Evolutionary conservation across 2,113 vertebrate genomes (phyloP).

Genomic region (Vidua chalybeata): DNA sequence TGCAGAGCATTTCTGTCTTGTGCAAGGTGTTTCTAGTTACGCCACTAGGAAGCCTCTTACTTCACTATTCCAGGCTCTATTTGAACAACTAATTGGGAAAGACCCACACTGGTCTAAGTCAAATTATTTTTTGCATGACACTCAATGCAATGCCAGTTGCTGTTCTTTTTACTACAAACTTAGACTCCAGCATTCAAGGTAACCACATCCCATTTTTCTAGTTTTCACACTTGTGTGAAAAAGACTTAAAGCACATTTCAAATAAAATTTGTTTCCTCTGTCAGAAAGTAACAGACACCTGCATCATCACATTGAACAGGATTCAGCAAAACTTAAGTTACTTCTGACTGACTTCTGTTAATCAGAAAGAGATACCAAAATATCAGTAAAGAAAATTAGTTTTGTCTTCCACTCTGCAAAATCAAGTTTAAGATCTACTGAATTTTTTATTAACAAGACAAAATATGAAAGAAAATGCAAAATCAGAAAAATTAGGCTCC

Average conservation of each 20-base stretch:
- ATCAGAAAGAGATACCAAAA: not conserved
- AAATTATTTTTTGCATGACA: not conserved
- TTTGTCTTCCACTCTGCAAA: not conserved
- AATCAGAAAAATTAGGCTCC: not conserved
- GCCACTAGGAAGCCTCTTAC: not conserved
- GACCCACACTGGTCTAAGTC: not conserved
- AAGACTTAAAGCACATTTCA: not conserved
- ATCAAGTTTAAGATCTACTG: not conserved
- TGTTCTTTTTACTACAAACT: not conserved
- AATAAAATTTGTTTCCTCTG: not conserved
- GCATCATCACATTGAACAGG: not conserved
- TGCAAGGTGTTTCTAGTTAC: not conserved
- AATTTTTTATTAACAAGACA: not conserved
- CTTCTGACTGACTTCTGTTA: not conserved
- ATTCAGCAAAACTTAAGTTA: not conserved
- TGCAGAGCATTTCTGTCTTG: not conserved
- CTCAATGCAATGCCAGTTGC: not conserved
- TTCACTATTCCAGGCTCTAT: not conserved
- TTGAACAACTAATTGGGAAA: not conserved
- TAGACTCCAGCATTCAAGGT: not conserved
- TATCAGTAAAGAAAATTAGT: not conserved
- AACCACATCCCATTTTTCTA: not conserved
- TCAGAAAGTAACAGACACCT: not conserved
- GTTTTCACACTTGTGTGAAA: not conserved
- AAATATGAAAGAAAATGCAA: not conserved